Conservation (phyloP, 35 echinoderm and acorn worm species). For the Ophiothrix spiculata region DNA sequence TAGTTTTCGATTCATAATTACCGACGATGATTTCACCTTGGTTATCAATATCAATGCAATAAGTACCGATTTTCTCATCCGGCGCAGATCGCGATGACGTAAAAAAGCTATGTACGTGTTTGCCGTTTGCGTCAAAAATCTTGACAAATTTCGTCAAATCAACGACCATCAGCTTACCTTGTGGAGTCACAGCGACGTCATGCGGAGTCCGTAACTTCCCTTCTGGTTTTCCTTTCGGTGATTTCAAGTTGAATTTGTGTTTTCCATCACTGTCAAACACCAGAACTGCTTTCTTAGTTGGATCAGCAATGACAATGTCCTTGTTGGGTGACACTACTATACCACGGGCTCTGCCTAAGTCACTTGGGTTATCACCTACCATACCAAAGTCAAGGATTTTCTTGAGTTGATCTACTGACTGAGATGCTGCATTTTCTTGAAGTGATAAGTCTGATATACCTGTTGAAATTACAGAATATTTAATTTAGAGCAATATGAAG, state of each 20-base stretch:
- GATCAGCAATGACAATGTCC: not conserved
- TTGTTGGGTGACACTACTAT: not conserved
- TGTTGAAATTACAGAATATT: too few relatives aligned
- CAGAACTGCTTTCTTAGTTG: not conserved
- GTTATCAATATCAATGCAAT: not conserved
- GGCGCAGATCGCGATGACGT: not conserved
- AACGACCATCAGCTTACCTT: not conserved
- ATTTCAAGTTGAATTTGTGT: not conserved
- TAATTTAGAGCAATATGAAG: too few relatives aligned
- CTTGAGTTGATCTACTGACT: not conserved
- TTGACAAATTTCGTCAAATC: not conserved
- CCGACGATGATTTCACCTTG: not conserved
- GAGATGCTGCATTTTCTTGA: not conserved
- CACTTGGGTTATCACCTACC: not conserved
- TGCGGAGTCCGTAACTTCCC: not conserved
- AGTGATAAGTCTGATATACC: not conserved
- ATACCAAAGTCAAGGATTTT: not conserved
- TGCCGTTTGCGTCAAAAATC: not conserved
- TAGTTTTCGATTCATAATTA: not conserved
- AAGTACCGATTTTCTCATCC: slow-evolving; percentile 1
- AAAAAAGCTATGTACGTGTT: not conserved
- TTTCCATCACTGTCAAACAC: not conserved
- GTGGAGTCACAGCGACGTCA: not conserved
- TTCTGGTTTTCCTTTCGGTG: not conserved
- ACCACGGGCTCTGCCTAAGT: not conserved